Evolutionary conservation across 2,797 vertebrate species (phyloP).

Genomic region (Tokudaia muenninki): DNA sequence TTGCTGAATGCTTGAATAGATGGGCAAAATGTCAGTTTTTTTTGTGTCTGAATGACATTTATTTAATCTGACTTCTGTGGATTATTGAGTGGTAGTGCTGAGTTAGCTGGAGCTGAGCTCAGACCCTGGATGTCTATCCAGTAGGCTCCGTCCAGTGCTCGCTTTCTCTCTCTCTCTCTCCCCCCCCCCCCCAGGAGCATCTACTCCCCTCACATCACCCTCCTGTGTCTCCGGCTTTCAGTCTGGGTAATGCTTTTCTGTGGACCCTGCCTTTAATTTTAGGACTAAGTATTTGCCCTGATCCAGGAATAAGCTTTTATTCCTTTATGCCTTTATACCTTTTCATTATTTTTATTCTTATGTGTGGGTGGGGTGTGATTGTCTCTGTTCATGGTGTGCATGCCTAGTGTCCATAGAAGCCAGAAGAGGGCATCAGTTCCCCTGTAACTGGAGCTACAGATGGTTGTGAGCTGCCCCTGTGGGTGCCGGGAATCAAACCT

Average conservation of each 20-base stretch:
- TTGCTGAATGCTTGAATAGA: conserved; percentile 14
- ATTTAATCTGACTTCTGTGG: conserved; percentile 52
- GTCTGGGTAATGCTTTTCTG: neutral
- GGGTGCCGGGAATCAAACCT: neutral
- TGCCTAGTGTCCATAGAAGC: neutral
- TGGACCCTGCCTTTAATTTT: neutral
- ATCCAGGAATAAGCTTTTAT: neutral
- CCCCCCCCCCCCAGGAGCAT: too few species aligned
- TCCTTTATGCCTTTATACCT: neutral
- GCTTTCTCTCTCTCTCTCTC: neutral
- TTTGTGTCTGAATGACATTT: conserved; percentile 36
- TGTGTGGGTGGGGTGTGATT: neutral
- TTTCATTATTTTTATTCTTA: neutral
- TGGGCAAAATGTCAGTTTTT: conserved; percentile 23
- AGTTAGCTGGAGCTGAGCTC: neutral
- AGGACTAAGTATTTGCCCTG: neutral
- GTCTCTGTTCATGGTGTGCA: neutral
- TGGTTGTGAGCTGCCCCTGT: neutral
- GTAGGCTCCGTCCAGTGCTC: neutral
- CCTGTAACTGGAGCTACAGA: neutral
- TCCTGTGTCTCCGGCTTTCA: neutral
- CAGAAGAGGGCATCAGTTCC: neutral
- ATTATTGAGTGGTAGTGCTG: neutral
- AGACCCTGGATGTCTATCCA: neutral
- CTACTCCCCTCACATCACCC: neutral